Conservation (phyloP, 2,113 vertebrate genomes). For the Nestor notabilis region DNA sequence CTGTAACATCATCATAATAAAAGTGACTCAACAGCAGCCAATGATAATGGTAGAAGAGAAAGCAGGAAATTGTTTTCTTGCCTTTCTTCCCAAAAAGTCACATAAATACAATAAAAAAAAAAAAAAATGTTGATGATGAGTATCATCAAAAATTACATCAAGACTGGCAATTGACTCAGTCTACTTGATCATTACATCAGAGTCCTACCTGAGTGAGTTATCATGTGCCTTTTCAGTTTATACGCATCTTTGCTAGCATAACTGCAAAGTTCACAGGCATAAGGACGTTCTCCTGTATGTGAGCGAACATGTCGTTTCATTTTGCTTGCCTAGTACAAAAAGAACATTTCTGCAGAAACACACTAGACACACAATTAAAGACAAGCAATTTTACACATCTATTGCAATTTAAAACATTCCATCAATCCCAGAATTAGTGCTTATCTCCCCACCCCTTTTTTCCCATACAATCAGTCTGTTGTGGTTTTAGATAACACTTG, state of each 20-base stretch:
- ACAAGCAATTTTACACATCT: neutral
- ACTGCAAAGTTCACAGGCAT: constrained; percentile 63
- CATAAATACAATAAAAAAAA: neutral
- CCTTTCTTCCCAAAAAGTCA: neutral
- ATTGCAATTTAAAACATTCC: neutral
- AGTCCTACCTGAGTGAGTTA: constrained; percentile 72
- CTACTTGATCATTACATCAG: neutral
- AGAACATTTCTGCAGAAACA: neutral
- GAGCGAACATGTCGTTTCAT: constrained; percentile 69
- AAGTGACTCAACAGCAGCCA: neutral
- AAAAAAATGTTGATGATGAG: neutral
- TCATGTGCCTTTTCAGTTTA: constrained; percentile 75
- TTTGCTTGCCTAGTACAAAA: constrained; percentile 67
- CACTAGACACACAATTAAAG: neutral
- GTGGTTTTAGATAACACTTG: neutral
- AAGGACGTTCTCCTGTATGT: constrained; percentile 73
- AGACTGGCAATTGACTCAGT: neutral
- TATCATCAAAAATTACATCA: neutral
- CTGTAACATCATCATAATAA: neutral
- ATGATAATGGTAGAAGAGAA: neutral
- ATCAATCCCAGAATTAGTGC: neutral
- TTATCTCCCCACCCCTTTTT: rapidly evolving
- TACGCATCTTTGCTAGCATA: constrained; percentile 73
- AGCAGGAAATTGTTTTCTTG: neutral
- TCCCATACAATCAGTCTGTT: neutral